These are phyloP conservation scores for Anguilla rostrata DNA, from an alignment of 2,113 vertebrate species.

Conservation along the genomic window DNA sequence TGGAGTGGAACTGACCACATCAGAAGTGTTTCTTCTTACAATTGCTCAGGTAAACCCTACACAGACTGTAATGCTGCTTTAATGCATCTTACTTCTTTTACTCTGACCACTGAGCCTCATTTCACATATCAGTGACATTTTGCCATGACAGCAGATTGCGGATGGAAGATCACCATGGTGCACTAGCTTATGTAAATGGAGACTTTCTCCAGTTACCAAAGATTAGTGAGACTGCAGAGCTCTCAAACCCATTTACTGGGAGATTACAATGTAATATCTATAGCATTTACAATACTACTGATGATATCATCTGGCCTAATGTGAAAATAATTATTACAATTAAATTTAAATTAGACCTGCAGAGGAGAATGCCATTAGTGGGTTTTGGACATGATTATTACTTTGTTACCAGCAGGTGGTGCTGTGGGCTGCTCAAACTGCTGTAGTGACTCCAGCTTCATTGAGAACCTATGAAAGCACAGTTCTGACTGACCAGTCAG, in stretches of 20 bases:
- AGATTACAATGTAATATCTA: background rate
- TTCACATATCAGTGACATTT: background rate
- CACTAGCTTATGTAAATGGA: background rate
- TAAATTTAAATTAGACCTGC: background rate
- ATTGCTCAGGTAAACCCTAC: no score
- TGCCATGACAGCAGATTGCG: background rate
- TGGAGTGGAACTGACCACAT: background rate
- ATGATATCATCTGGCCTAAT: background rate
- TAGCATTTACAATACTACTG: background rate
- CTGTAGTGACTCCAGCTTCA: no score
- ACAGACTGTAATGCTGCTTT: no score
- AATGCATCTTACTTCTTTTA: no score
- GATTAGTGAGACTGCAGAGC: background rate
- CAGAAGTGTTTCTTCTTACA: background rate
- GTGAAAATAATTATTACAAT: slow-evolving; percentile 9
- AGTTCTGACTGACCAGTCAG: no score
- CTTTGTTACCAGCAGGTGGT: background rate
- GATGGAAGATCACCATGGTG: background rate
- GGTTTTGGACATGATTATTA: background rate
- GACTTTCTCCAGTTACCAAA: background rate
- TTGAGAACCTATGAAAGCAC: no score
- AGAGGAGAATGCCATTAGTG: background rate
- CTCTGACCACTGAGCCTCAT: no score
- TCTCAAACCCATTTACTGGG: background rate
- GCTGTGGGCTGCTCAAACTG: background rate